Evolutionary conservation across 2,113 vertebrate species (phyloP), one percentile per base, ranked within the genome.

Genomic region (Xiphophorus couchianus): DNA sequence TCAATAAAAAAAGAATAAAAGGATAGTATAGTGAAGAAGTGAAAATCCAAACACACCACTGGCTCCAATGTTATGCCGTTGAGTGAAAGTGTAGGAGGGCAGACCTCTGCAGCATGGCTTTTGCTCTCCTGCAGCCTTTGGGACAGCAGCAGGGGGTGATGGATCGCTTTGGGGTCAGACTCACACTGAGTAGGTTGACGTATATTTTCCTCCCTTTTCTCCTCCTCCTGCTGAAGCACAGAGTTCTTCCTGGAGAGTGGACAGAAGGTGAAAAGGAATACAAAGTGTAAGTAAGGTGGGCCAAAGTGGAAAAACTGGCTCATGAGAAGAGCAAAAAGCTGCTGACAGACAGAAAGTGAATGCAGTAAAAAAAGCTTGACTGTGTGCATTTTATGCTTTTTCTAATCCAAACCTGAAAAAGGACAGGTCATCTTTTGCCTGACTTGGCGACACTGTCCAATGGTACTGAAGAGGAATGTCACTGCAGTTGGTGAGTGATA

Each of bases 401-500:
- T 39, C 25, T 42, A 33, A 37, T 37, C 35, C 31, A 39, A 60
- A 39, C 95, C 94, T 96, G 30, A 86, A 7, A 37, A 94, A 94
- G 67, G 90, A 85, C 62, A 66, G 62, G 22, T 95, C 90, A 70
- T 97, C 95, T 17, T 97, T 94, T 63, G 94, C 89, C 68, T 92
- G 88, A 14, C 86, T 93, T 70, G 89, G 89, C 89, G 91, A 94
- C 39, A 67, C 37, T 39, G 95, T 97, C 96, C 96, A 99, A 77
- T 89, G 92, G 92, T 96, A 98, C 70, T 85, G 92, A 4, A 96
- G 93, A 51, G 94, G 92, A 85, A 95, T 84, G 9, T 93, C 73
- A 27, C 95, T 96, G 27, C 15, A 87, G 74, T 97, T 98, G 81
- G 91, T 73, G 79, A 99, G 95, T 71, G 86, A 82, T 28, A 97